Conservation (phyloP, 2,113 vertebrate species). For the Ageneiosus marmoratus region DNA sequence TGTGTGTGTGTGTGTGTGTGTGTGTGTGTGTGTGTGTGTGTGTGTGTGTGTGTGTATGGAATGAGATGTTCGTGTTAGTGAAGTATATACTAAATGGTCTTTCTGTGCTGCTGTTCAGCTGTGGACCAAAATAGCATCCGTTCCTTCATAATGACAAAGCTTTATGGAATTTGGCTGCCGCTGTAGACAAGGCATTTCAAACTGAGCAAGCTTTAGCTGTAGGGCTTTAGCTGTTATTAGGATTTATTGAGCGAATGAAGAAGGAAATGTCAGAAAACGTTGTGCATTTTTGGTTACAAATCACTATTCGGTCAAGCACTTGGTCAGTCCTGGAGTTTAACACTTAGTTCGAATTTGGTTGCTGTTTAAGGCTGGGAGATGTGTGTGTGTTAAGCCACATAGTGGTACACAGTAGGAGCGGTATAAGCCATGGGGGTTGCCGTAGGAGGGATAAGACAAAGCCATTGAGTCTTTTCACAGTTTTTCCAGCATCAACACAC, state of each 20-base stretch:
- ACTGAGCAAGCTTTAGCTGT: conserved; percentile 29
- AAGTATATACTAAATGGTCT: conserved; percentile 28
- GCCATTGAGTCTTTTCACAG: not conserved
- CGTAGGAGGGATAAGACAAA: not conserved
- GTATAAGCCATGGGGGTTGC: not conserved
- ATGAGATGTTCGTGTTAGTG: not conserved
- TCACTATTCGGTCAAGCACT: not conserved
- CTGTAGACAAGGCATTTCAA: conserved; percentile 19
- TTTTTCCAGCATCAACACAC: conserved; percentile 40
- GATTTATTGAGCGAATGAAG: not conserved
- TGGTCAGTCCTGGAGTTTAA: not conserved
- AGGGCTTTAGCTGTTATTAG: conserved; percentile 18
- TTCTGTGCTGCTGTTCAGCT: conserved; percentile 43
- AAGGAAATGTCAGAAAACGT: conserved; percentile 7
- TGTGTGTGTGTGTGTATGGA: not conserved
- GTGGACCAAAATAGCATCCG: conserved; percentile 48
- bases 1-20: not conserved
- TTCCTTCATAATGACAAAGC: conserved; percentile 50
- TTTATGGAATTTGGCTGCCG: conserved; percentile 47
- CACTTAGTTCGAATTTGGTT: too few species aligned
- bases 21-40: not conserved
- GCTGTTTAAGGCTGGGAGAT: too few species aligned
- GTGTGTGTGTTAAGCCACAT: not conserved
- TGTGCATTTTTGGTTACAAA: conserved; percentile 17
- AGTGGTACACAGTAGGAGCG: not conserved